Conservation (phyloP, 2,888 invertebrate genomes). For the Venusia cambrica region DNA sequence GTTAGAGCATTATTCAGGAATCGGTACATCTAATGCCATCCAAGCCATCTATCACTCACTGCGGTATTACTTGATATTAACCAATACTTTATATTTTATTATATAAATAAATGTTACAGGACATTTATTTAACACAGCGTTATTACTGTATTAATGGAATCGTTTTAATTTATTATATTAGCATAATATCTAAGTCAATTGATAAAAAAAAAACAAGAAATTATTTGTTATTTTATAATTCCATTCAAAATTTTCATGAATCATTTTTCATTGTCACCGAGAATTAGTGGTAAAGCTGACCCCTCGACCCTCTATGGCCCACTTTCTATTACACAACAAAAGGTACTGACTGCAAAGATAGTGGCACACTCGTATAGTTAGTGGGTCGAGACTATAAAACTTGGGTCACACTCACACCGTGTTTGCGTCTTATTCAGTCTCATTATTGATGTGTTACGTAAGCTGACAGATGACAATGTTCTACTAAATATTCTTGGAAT, state of each 20-base stretch:
- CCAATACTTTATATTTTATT: too few relatives aligned
- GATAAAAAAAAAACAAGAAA: too few relatives aligned
- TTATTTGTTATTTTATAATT: too few relatives aligned
- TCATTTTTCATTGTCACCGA: too few relatives aligned
- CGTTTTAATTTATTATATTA: too few relatives aligned
- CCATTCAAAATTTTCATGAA: too few relatives aligned
- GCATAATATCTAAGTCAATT: too few relatives aligned
- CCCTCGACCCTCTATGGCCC: constrained; percentile 8
- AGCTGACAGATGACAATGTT: constrained; percentile 7
- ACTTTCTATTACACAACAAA: constrained; percentile 16
- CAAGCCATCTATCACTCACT: constrained; percentile 6
- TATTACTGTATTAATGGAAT: too few relatives aligned
- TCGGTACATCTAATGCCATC: too few relatives aligned
- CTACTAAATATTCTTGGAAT: constrained; percentile 5
- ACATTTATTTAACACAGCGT: too few relatives aligned
- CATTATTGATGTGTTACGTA: constrained; percentile 15
- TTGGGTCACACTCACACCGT: constrained; percentile 9
- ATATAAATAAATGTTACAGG: too few relatives aligned
- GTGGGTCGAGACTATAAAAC: constrained; percentile 15
- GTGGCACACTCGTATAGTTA: constrained; percentile 12
- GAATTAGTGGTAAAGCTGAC: constrained; percentile 4
- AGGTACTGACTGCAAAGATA: constrained; percentile 3
- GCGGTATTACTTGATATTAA: background rate
- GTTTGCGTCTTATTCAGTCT: constrained; percentile 10
- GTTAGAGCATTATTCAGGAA: background rate